Conservation (phyloP, 2,113 vertebrate species). For the Tetrax tetrax region DNA sequence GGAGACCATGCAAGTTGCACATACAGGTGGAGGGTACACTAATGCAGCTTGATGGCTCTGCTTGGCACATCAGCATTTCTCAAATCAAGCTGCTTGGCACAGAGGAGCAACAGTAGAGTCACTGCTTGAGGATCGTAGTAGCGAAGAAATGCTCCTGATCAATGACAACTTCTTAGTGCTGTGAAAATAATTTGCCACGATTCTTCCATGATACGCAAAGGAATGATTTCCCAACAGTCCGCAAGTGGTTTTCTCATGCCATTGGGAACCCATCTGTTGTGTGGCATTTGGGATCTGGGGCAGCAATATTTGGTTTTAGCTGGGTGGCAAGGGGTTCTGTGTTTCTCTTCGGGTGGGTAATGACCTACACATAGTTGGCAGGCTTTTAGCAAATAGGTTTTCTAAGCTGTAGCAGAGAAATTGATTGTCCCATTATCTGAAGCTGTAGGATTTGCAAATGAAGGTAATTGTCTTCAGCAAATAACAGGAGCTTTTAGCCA, state of each 20-base stretch:
- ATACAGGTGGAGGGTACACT: not conserved
- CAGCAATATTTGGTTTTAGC: not conserved
- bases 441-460: slow-evolving; percentile 27
- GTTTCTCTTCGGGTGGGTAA: not conserved
- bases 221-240: not conserved
- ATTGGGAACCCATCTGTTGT: not conserved
- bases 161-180: not conserved
- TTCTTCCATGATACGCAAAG: not conserved
- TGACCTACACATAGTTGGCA: not conserved
- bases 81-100: not conserved
- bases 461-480: not conserved
- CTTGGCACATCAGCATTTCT: not conserved
- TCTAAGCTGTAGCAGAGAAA: not conserved
- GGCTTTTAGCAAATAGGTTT: not conserved
- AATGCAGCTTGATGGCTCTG: not conserved
- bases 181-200: not conserved
- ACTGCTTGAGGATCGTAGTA: not conserved
- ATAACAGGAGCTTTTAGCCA: not conserved
- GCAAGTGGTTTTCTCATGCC: not conserved
- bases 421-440: not conserved
- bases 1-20: not conserved
- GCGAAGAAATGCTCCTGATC: not conserved
- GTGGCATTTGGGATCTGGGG: not conserved
- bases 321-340: not conserved
- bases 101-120: not conserved